A percentile compares a stretch with the other conserved stretches of the same genome.
Evolutionary conservation across 35 echinoderm and acorn worm genomes (phyloP).

Genomic region (Ophiothrix spiculata): DNA sequence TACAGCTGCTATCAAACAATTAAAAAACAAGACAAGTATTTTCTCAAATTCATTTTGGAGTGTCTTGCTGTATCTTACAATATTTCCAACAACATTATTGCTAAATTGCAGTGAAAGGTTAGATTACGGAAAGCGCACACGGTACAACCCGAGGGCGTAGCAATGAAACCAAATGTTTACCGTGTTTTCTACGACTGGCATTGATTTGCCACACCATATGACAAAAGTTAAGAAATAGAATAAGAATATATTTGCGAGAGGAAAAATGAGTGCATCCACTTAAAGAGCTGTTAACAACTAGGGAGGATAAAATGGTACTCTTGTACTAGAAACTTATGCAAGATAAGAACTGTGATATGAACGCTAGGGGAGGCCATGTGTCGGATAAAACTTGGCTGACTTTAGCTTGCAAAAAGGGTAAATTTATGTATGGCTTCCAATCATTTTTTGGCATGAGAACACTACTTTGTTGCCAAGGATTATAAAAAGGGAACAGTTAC

Average conservation of each 20-base stretch:
- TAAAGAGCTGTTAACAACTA: slow-evolving; percentile 1
- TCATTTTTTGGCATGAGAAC: too few species aligned
- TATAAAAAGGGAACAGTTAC: too few species aligned
- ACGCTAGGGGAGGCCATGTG: too few species aligned
- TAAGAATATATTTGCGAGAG: background rate
- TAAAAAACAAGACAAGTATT: background rate
- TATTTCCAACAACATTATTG: slow-evolving; percentile 11
- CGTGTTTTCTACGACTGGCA: background rate
- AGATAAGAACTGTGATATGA: too few species aligned
- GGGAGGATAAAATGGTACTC: too few species aligned
- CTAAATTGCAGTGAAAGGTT: slow-evolving; percentile 3
- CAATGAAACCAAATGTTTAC: background rate
- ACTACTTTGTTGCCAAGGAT: too few species aligned
- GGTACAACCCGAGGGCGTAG: background rate
- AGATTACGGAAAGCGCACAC: background rate
- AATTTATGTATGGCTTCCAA: too few species aligned
- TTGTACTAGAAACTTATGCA: too few species aligned
- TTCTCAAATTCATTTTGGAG: slow-evolving; percentile 6
- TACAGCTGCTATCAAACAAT: background rate
- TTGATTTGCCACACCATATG: background rate
- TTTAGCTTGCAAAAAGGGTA: too few species aligned
- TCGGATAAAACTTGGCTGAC: too few species aligned
- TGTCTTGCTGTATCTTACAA: background rate
- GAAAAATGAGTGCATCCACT: background rate
- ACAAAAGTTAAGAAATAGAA: background rate